Evolutionary conservation across 2,888 invertebrate species (phyloP), one percentile per base, ranked within the genome.

Genomic region (Erebia palarica): DNA sequence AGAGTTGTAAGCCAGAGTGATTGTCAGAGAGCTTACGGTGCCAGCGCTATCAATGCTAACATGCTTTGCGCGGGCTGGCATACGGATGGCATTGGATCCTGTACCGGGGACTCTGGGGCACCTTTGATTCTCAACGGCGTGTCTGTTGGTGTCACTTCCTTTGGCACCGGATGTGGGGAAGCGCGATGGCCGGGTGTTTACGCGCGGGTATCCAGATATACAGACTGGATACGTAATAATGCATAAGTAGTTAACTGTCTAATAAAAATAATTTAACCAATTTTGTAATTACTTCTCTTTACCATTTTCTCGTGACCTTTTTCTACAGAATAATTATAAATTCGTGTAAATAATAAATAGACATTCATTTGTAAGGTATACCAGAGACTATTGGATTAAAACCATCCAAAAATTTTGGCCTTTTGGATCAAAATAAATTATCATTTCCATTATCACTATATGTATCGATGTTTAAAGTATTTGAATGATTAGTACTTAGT

Each of bases 41-140:
- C n/a, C 4, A 49, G 14, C 11, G 3, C 44, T 2, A 57, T 65
- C 55, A 67, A 47, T 36, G 58, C 14, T 1, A 59, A 58, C 27
- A 67, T 67, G 67, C 14, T 67, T 4, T 67, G 67, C 9, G 67
- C 67, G 7, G 67, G 67, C 27, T 67, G 67, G 67, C 16, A 67
- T 14, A 58, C 44, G 4, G 16, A 44, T 16, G 67, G 67, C 3
- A 47, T 49, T 3, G 67, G 67, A 36, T 77, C 27, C n/a, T 63
- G 63, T 14, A 63, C 49, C 2, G 63, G 14, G 18, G 63, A 63
- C 8, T 63, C 63, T 7, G 63, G 63, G 0, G 21, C 18, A 1
- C 63, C 63, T 3, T 21, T 63, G 8, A 18, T 63, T 2, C 63
- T 49, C 14, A 63, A 49, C 21, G 13, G 21, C 13, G 47, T 49